phyloP scores from a whole-genome alignment of 2,797 vertebrate species.

The Mergus octosetaceus region DNA sequence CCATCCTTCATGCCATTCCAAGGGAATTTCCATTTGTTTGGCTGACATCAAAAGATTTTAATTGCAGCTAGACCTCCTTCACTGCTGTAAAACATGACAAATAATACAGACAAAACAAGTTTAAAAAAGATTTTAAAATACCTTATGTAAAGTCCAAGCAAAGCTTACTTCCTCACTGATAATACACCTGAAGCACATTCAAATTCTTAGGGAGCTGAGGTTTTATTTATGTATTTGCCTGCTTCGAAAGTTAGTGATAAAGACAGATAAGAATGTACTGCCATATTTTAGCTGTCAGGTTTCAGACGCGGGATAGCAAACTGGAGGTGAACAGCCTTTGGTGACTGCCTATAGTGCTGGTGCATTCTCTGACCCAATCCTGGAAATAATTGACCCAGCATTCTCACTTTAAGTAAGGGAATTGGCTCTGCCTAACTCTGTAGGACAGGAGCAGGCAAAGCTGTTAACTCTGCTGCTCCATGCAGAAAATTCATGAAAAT shows the following conservation, averaged over 20 bases:
- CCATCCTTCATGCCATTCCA: neutral
- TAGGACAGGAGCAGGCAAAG: neutral
- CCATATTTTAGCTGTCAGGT: neutral
- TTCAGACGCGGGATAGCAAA: neutral
- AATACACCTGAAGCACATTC: neutral
- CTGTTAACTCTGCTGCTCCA: neutral
- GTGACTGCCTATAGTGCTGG: neutral
- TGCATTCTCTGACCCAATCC: neutral
- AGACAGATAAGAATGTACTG: neutral
- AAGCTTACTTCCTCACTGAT: neutral
- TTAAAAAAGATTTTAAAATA: neutral
- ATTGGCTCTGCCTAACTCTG: neutral
- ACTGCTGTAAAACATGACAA: neutral
- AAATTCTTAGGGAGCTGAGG: neutral
- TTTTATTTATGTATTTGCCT: neutral
- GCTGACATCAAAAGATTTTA: neutral
- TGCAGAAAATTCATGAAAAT: neutral
- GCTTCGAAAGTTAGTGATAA: neutral
- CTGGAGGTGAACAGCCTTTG: neutral
- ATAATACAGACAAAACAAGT: neutral
- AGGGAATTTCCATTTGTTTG: neutral
- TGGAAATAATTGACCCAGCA: neutral
- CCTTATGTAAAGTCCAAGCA: neutral
- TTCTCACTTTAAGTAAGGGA: neutral
- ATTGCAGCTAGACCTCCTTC: neutral